Conservation (phyloP, 2,888 invertebrate species). For the Mesorhabditis belari region DNA sequence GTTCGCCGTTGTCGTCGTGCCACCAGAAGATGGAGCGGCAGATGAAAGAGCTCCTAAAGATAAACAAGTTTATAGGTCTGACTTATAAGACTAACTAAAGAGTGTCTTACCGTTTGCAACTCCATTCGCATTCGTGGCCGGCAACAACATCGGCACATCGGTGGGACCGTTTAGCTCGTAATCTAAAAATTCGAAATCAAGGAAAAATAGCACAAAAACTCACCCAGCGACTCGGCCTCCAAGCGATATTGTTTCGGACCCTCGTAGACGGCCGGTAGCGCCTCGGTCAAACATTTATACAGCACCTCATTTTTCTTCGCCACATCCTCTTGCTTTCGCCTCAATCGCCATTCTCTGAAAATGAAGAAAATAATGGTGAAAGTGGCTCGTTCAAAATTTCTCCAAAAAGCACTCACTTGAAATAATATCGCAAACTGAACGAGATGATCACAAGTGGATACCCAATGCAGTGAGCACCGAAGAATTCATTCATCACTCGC, state of each 20-base stretch:
- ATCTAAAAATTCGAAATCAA: neutral
- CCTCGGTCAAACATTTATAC: constrained; percentile 39
- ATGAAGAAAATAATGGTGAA: no score
- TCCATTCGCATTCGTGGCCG: neutral
- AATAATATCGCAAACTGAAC: constrained; percentile 25
- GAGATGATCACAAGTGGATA: constrained; percentile 84
- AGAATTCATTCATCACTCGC: constrained; percentile 27
- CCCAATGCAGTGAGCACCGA: constrained; percentile 66
- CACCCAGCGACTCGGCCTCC: neutral
- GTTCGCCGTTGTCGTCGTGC: neutral
- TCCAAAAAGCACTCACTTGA: constrained; percentile 20
- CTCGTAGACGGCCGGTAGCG: constrained; percentile 44
- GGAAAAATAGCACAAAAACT: neutral
- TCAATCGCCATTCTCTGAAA: constrained; percentile 44
- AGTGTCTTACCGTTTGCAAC: no score
- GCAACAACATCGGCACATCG: neutral
- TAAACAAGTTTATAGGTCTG: no score
- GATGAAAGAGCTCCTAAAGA: no score
- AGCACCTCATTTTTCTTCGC: constrained; percentile 63
- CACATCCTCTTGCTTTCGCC: constrained; percentile 73
- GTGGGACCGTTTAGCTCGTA: neutral
- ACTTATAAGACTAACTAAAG: no score
- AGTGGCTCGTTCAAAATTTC: neutral
- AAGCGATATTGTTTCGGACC: constrained; percentile 29
- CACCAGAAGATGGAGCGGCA: no score